These are phyloP conservation scores for Agrilus biguttatus DNA, from an alignment of 2,888 invertebrate genomes.

Conservation along the genomic window DNA sequence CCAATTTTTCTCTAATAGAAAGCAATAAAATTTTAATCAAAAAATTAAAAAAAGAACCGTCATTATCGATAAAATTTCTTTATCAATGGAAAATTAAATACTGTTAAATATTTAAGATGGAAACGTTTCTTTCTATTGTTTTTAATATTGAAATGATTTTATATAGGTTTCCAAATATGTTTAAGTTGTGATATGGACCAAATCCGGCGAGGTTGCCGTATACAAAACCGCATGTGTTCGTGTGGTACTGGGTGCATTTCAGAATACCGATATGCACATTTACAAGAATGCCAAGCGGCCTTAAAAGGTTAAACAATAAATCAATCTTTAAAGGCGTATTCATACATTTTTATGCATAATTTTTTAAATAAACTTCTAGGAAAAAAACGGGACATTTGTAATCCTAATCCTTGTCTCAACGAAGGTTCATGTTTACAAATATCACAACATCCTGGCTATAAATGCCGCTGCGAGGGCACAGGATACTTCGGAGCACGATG, in stretches of 20 bases:
- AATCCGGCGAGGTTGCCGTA: slow-evolving; percentile 47
- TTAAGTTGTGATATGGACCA: slow-evolving; percentile 41
- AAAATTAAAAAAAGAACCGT: too few species aligned
- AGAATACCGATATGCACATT: slow-evolving; percentile 46
- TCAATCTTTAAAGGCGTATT: background rate
- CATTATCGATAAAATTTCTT: too few species aligned
- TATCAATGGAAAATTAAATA: too few species aligned
- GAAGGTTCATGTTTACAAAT: slow-evolving; percentile 55
- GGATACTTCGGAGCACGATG: slow-evolving; percentile 58
- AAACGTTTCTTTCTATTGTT: background rate
- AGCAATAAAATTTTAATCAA: background rate
- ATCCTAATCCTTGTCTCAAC: slow-evolving; percentile 46
- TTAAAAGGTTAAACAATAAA: slow-evolving; percentile 37
- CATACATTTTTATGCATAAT: background rate
- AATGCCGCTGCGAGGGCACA: slow-evolving; percentile 59
- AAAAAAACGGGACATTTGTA: slow-evolving; percentile 47
- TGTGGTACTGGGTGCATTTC: slow-evolving; percentile 53
- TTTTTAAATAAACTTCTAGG: slow-evolving; percentile 15
- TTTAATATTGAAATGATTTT: background rate
- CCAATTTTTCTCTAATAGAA: background rate
- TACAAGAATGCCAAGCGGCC: slow-evolving; percentile 46
- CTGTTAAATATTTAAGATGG: too few species aligned
- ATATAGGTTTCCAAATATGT: slow-evolving; percentile 19
- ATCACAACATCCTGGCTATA: slow-evolving; percentile 46
- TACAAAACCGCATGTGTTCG: slow-evolving; percentile 42